Evolutionary conservation across 2,113 vertebrate genomes (phyloP), one percentile per base, ranked within the genome.

Genomic region (Zosterops lateralis): DNA sequence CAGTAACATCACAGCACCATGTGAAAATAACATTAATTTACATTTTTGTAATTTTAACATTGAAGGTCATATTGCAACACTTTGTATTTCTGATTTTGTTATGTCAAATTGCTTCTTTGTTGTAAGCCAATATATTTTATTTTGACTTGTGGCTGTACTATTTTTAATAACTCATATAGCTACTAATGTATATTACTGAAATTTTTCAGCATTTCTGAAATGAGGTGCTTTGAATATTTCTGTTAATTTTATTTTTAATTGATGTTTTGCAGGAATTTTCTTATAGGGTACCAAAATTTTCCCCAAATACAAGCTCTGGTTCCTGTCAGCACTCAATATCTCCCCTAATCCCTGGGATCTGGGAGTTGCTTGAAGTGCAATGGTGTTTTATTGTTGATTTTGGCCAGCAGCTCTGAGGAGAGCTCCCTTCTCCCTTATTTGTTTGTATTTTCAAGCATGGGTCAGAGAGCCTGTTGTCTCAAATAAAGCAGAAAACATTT

Each of bases 401-500:
- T 89, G 25, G 38, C 32, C 40, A 29, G 84, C 25, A 51, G 57
- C 75, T 72, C 32, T 81, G 26, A 11, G 47, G 53, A 62, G 73
- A 81, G 51, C 40, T 84, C 25, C 28, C 21, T 4, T 60, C 62
- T 61, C 17, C 60, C 25, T 40, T 76, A 71, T 51, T 87, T 88
- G 32, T 75, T 86, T 91, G 32, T 51, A 17, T 75, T 91, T 87
- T 79, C 58, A 75, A 68, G 61, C 51, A 73, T 36, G 53, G 25
- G 28, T 77, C 65, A 82, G 87, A 60, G 36, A 64, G 28, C 47
- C 60, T 58, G 53, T 91, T 94, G 53, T 84, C 78, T 94, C 62
- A 50, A 84, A 64, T 68, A 82, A 87, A 81, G 89, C 80, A 87
- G 66, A 84, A 94, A 78, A 57, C 42, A 72, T 84, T 91, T 78